Conservation (phyloP, 2,797 vertebrate species). For the Enteromius thamalakanensis region DNA sequence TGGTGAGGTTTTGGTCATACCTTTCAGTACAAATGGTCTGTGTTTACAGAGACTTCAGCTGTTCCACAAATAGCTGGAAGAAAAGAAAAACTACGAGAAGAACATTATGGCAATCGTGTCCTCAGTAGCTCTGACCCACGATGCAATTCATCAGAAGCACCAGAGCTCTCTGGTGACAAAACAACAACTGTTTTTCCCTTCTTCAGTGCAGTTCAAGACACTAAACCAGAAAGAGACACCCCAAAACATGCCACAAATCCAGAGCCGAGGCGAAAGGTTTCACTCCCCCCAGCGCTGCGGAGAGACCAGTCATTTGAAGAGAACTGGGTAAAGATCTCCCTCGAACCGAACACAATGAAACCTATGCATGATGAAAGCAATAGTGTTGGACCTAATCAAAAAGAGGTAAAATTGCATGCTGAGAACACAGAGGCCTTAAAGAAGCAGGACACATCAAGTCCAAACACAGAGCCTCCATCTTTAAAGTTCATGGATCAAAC, state of each 20-base stretch:
- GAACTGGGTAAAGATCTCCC: constrained; percentile 49
- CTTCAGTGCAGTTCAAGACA: constrained; percentile 17
- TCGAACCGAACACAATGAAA: constrained; percentile 9
- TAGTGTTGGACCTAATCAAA: neutral
- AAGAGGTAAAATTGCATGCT: constrained; percentile 22
- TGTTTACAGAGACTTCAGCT: constrained; percentile 4
- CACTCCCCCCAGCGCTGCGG: constrained; percentile 40
- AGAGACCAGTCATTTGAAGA: constrained; percentile 52
- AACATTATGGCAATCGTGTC: constrained; percentile 7
- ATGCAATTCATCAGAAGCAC: constrained; percentile 23
- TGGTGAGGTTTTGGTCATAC: neutral
- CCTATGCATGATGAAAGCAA: constrained; percentile 12
- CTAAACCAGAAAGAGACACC: neutral
- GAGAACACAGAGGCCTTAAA: constrained; percentile 15
- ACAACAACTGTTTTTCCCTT: neutral
- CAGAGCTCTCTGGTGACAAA: neutral
- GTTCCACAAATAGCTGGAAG: neutral
- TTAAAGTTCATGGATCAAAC: constrained; percentile 15
- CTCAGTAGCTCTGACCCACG: neutral
- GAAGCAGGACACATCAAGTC: constrained; percentile 16
- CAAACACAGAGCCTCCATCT: neutral
- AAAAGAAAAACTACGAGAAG: neutral
- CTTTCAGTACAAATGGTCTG: neutral
- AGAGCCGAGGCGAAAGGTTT: constrained; percentile 31
- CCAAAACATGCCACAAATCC: constrained; percentile 6